Evolutionary conservation across 2,888 invertebrate species (phyloP).

Genomic region (Dryadula phaetusa): DNA sequence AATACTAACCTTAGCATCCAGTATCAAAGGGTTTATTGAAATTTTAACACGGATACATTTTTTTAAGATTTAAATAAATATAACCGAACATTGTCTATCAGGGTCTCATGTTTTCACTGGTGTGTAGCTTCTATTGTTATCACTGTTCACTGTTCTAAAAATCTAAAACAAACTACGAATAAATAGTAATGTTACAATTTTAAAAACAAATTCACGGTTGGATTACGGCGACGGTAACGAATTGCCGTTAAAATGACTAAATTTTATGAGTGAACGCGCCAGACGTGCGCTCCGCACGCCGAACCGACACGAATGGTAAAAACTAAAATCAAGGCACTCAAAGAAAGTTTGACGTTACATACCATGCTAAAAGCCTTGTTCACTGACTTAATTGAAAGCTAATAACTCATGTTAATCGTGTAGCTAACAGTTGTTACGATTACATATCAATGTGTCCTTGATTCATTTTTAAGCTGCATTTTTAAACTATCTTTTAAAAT

Average conservation of each 20-base stretch:
- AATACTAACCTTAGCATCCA: slow-evolving; percentile 49
- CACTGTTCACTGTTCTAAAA: slow-evolving; percentile 59
- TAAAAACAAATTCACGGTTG: slow-evolving; percentile 67
- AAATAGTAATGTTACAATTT: slow-evolving; percentile 55
- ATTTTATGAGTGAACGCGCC: slow-evolving; percentile 44
- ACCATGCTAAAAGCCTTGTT: slow-evolving; percentile 69
- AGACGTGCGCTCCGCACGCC: slow-evolving; percentile 68
- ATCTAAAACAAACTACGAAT: slow-evolving; percentile 51
- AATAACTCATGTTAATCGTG: slow-evolving; percentile 66
- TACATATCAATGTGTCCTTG: slow-evolving; percentile 44
- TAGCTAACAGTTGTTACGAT: slow-evolving; percentile 57
- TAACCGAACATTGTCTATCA: slow-evolving; percentile 68
- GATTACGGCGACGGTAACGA: slow-evolving; percentile 57
- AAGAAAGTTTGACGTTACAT: slow-evolving; percentile 76
- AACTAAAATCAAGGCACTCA: slow-evolving; percentile 68
- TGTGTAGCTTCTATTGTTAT: slow-evolving; percentile 51
- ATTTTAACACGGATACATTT: slow-evolving; percentile 51
- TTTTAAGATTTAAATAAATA: slow-evolving; percentile 60
- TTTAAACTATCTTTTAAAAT: too few relatives aligned
- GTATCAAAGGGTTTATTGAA: slow-evolving; percentile 38
- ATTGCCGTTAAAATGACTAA: slow-evolving; percentile 51
- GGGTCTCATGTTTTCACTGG: slow-evolving; percentile 64
- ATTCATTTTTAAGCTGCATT: slow-evolving; percentile 28
- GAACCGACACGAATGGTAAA: slow-evolving; percentile 71
- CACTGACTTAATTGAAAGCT: slow-evolving; percentile 67